Base-by-base conservation (phyloP, 2,113 vertebrate species). In the Sclerurus mexicanus region DNA sequence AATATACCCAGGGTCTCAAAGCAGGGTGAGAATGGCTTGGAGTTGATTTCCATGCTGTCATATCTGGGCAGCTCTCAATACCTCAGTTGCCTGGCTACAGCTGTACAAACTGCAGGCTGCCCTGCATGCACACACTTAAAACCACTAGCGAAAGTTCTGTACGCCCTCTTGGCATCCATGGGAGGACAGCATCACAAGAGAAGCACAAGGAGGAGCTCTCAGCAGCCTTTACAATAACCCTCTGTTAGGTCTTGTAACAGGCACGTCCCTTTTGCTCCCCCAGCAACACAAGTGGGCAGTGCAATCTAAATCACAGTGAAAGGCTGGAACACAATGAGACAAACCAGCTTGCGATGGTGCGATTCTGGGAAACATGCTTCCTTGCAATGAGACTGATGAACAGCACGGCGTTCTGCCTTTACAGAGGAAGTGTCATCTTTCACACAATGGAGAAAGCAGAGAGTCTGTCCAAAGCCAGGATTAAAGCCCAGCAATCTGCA, bases 131-230 rank as follows among this genome's bases (percentile, higher is more conserved):
- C 52, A 35, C 14, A 3, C 42, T 37, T 37, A 27, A 82, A 79
- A 16, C 8, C 16, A 35, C 7, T 0, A 6, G 17, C 20, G 55
- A 39, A 77, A 52, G 24, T n/a, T 47, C 55, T 31, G 20, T 9
- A 14, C 2, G 46, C 16, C 25, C 0, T 3, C 17, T 13, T 18
- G 25, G 85, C 39, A 58, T 23, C 20, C 1, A 2, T 1, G 0
- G 63, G 24, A 81, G 31, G 23, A 69, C 1, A 3, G 60, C 66
- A 56, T 9, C 39, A 21, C 46, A 52, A 30, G 7, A 64, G 31
- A 28, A 73, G 37, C 37, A 49, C 31, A 84, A 44, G 27, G 46
- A 72, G 22, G 30, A 66, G n/a, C 46, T 77, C 49, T 50, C 33
- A 40, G 40, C 28, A 83, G 40, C 47, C 18, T 56, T 56, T 59